These are phyloP conservation scores for Tamandua tetradactyla DNA, from an alignment of 2,797 vertebrate species.

Conservation along the genomic window DNA sequence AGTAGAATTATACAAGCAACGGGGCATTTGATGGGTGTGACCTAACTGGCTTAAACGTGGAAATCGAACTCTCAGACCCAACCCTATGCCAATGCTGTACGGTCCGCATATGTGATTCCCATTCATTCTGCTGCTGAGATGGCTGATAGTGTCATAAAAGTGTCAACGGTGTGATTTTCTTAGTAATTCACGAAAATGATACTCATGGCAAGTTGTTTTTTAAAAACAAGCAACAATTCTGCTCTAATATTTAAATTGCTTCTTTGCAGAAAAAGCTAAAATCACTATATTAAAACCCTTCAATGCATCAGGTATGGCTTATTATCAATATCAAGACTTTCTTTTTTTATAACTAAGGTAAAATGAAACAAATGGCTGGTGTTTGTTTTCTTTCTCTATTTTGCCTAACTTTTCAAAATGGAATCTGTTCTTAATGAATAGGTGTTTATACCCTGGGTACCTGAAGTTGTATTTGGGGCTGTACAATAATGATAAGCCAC, in stretches of 20 bases:
- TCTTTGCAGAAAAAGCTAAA: slow-evolving; percentile 70
- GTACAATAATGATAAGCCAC: slow-evolving; percentile 19
- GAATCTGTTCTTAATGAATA: slow-evolving; percentile 70
- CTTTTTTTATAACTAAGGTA: slow-evolving; percentile 67
- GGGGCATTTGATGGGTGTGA: slow-evolving; percentile 30
- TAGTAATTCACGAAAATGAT: slow-evolving; percentile 59
- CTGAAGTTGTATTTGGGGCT: slow-evolving; percentile 54
- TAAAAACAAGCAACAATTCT: slow-evolving; percentile 68
- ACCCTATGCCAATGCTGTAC: slow-evolving; percentile 7
- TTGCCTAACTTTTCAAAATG: slow-evolving; percentile 37
- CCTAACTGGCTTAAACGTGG: slow-evolving; percentile 39
- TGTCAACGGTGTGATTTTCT: slow-evolving; percentile 67
- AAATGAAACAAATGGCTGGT: slow-evolving; percentile 58
- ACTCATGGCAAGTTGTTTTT: slow-evolving; percentile 71
- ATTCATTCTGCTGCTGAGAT: slow-evolving; percentile 46
- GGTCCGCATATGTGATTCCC: not conserved
- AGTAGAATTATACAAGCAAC: slow-evolving; percentile 45
- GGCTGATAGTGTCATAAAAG: slow-evolving; percentile 40
- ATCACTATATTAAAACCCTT: slow-evolving; percentile 75
- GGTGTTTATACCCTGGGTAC: slow-evolving; percentile 41
- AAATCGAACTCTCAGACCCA: slow-evolving; percentile 42
- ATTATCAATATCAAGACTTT: slow-evolving; percentile 68
- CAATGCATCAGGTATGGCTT: slow-evolving; percentile 80
- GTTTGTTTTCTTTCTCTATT: slow-evolving; percentile 67
- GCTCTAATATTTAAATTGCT: slow-evolving; percentile 73